Evolutionary conservation across 2,888 invertebrate genomes (phyloP), one percentile per base, ranked within the genome.

Genomic region (Neoascia interrupta): DNA sequence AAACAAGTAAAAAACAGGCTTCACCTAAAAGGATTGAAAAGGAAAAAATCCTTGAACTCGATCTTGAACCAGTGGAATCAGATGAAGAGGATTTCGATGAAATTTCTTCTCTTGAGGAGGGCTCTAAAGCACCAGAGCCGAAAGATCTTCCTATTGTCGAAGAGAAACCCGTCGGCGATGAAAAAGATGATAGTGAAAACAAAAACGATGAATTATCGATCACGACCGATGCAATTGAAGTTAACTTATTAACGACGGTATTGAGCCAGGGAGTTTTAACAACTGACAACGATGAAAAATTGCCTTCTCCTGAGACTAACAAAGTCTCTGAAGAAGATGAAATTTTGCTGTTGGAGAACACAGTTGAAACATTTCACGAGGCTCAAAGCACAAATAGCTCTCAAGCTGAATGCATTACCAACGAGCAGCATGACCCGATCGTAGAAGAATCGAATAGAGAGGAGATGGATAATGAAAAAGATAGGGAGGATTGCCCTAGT

Each of bases 11-110:
- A 13, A 36, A 13, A n/a, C n/a, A n/a, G n/a, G n/a, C n/a, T n/a
- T n/a, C n/a, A n/a, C n/a, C n/a, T n/a, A n/a, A n/a, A n/a, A n/a
- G n/a, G 5, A n/a, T 3, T 11, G 13, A 11, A 19, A 49, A 31
- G 8, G 31, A 36, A 8, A 69, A 23, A 11, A 16, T 8, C 0
- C 23, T 23, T 13, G 53, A 72, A 26, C 31, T 37, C 0, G 76
- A 72, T n/a, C 53, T 79, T 4, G 76, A 79, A n/a, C 64, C 28
- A 1, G 79, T 79, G 36, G 79, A 79, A 26, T 79, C 79, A 0
- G 76, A 76, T 18, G 79, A 79, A 36, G 79, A 79, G n/a, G 45
- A 54, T 28, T 79, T 79, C 31, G 75, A 70, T 18, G 73, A 74
- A 13, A 11, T 28, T 6, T 15, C 15, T 18, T 15, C 39, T 0